Base-by-base conservation (phyloP, 2,113 vertebrate genomes). In the Nerophis lumbriciformis region DNA sequence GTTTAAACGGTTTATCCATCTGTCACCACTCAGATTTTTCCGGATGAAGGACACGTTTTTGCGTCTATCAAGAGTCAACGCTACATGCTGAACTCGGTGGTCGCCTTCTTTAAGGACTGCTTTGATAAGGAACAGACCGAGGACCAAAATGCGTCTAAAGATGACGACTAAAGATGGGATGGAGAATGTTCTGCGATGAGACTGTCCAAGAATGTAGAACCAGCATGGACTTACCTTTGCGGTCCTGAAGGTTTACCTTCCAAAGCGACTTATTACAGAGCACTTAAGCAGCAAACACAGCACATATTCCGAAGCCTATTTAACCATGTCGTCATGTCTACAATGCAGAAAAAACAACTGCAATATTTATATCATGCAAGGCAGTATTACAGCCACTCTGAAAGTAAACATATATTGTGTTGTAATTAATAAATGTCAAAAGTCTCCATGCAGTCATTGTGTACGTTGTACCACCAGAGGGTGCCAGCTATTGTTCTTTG, bases 31-130 rank as follows among this genome's bases (percentile, higher is more conserved):
- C 65, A 91, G 90, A 90, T 91, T 36, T 91, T 88, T 61, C 90
- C 90, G 0, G 90, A 91, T 42, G 89, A 91, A 72, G 89, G 86
- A 38, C 89, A 91, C 80, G 14, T 67, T 11, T 68, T 91, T 2
- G 49, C 39, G 8, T 69, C 77, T 0, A 7, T n/a, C 38, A 72
- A 6, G 53, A 88, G 80, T 67, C 82, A 60, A 21, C 73, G 71
- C 58, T 90, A 86, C 80, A 56, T 88, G 78, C 68, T 87, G 0
- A 83, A 36, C 44, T 83, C 87, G 0, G 53, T 89, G 57, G 72
- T 87, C 63, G 76, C 61, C 66, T 91, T 91, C 78, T 90, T 89
- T 83, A 73, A 53, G 56, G 71, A 59, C 53, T 91, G 90, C 77
- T 90, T 91, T 35, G 37, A 77, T 39, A 79, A 79, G 9, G 75